These are phyloP conservation scores for Sphenodon punctatus DNA, from an alignment of 2,797 vertebrate genomes.

Conservation along the genomic window DNA sequence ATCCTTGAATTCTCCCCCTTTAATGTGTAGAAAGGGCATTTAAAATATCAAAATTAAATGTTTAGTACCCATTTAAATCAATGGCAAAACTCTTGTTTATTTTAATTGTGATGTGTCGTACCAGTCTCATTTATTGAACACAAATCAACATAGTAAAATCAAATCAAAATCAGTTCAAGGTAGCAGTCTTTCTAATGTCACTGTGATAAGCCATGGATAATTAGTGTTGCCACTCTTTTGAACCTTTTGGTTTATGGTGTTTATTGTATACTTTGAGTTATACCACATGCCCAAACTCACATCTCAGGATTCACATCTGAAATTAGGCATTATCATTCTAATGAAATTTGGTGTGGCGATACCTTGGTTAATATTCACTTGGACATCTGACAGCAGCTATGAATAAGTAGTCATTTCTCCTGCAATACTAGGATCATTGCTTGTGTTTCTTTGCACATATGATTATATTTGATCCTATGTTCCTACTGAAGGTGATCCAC, in stretches of 20 bases:
- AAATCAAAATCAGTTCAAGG: conserved; percentile 6
- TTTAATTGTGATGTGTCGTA: too few species aligned
- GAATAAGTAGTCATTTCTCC: too few species aligned
- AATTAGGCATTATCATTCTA: neutral
- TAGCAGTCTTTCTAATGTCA: neutral
- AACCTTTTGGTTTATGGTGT: neutral
- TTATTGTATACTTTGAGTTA: neutral
- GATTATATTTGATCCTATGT: neutral
- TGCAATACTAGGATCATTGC: neutral
- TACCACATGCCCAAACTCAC: neutral
- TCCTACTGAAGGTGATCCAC: too few species aligned
- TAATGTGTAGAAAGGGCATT: neutral
- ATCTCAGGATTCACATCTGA: neutral
- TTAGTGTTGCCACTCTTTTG: neutral
- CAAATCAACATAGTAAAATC: neutral
- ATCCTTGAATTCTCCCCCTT: neutral
- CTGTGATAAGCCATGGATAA: neutral
- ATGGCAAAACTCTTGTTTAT: too few species aligned
- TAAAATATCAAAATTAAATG: neutral
- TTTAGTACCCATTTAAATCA: conserved; percentile 10
- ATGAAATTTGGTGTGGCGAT: too few species aligned
- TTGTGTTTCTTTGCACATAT: neutral
- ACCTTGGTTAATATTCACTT: neutral
- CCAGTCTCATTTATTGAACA: neutral
- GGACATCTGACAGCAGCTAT: neutral